Percentiles rank a stretch among this genome's conserved stretches.
phyloP scores from a whole-genome alignment of 1,140 invertebrate genomes.

The Pentalonia nigronervosa region DNA sequence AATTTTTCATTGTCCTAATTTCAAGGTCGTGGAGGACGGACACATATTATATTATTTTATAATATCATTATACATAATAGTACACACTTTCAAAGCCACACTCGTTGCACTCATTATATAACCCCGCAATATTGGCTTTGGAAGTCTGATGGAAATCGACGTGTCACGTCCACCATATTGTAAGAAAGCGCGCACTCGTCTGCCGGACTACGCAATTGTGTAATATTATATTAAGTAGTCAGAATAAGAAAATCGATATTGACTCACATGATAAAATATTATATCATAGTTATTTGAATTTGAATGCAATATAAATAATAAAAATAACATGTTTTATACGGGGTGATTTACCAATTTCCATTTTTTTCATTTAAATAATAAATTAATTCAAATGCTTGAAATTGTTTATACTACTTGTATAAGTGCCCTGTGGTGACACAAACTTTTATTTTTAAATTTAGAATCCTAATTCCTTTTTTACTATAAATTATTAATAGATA shows the following conservation, averaged over 20 bases:
- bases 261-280: not conserved
- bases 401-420: no score
- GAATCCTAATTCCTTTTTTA: no score
- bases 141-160: not conserved
- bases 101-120: not conserved
- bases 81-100: not conserved
- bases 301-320: no score
- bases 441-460: no score
- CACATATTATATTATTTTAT: not conserved
- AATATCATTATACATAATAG: not conserved
- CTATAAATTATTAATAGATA: no score
- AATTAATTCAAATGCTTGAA: no score
- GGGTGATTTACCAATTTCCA: no score
- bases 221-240: not conserved
- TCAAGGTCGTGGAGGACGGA: not conserved
- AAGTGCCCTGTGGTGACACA: no score
- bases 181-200: not conserved
- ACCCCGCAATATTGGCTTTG: not conserved
- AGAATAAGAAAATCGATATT: no score
- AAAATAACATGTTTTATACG: no score
- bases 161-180: not conserved
- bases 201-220: not conserved
- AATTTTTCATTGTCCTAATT: slow-evolving; percentile 14
- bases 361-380: no score
- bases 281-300: not conserved